Conservation (phyloP, 2,113 vertebrate species). For the Eublepharis macularius region DNA sequence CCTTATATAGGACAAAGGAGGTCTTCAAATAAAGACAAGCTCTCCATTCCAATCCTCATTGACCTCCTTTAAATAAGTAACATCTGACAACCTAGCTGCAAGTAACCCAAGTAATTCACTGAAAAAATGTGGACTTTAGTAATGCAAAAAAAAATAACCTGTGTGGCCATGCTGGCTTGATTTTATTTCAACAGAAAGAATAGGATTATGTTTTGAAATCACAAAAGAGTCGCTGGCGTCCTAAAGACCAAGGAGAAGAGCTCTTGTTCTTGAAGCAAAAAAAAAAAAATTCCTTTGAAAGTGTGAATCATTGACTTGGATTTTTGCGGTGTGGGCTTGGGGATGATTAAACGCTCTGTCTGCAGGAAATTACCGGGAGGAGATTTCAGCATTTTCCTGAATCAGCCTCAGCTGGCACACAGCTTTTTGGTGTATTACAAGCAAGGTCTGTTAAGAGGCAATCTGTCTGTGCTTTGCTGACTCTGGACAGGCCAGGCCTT, state of each 20-base stretch:
- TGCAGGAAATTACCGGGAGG: slow-evolving; percentile 70
- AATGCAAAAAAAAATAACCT: slow-evolving; percentile 46
- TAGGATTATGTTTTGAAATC: slow-evolving; percentile 37
- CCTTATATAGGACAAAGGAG: neutral
- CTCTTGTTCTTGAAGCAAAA: slow-evolving; percentile 44
- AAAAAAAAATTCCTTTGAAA: slow-evolving; percentile 40
- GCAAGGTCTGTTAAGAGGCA: slow-evolving; percentile 60
- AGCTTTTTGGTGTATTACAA: slow-evolving; percentile 54
- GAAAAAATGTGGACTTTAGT: slow-evolving; percentile 46
- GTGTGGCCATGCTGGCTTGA: neutral
- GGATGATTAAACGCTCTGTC: slow-evolving; percentile 76
- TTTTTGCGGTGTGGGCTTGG: slow-evolving; percentile 49
- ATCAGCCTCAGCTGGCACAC: slow-evolving; percentile 65
- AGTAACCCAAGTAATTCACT: slow-evolving; percentile 35
- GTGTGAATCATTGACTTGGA: slow-evolving; percentile 60
- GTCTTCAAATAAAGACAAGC: neutral
- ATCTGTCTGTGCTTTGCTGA: neutral
- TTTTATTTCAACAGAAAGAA: slow-evolving; percentile 58
- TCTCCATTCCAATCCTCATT: neutral
- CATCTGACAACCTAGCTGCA: neutral
- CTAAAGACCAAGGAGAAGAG: neutral
- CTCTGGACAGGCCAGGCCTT: neutral
- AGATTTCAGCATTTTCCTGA: slow-evolving; percentile 72
- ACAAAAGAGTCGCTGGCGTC: slow-evolving; percentile 31
- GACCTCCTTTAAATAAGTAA: neutral